Evolutionary conservation across 2,888 invertebrate genomes (phyloP).

Genomic region (Hemaris fuciformis): DNA sequence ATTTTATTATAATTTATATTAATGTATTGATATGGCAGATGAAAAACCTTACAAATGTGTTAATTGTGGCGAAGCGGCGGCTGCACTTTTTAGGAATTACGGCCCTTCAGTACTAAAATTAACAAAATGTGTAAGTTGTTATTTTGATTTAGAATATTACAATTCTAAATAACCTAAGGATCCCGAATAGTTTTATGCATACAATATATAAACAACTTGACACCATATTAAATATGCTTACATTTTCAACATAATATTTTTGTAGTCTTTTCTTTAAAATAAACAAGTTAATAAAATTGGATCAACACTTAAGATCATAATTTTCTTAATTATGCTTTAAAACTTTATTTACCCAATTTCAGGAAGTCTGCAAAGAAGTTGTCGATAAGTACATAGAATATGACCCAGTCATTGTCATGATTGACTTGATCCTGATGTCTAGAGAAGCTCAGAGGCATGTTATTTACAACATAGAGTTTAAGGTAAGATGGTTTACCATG

Average conservation of each 20-base stretch:
- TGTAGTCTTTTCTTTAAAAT: too few species aligned
- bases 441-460: conserved; percentile 92
- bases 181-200: too few species aligned
- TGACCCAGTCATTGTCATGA: conserved; percentile 92
- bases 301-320: too few species aligned
- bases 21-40: conserved; percentile 31
- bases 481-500: conserved; percentile 83
- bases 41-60: conserved; percentile 78
- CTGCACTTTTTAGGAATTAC: conserved; percentile 85
- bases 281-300: too few species aligned
- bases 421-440: conserved; percentile 91
- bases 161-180: background rate
- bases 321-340: too few species aligned
- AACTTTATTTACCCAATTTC: too few species aligned
- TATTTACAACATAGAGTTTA: conserved; percentile 89
- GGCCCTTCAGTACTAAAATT: conserved; percentile 87
- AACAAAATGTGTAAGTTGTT: conserved; percentile 86
- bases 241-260: too few species aligned
- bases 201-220: too few species aligned
- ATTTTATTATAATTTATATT: background rate
- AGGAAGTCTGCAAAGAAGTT: conserved; percentile 88
- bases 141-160: background rate
- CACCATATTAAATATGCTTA: too few species aligned
- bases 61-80: conserved; percentile 84
- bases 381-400: conserved; percentile 96